Percentiles rank a stretch among this genome's conserved stretches.
These are phyloP conservation scores for Caranx melampygus DNA, from an alignment of 2,113 vertebrate genomes.

Conservation along the genomic window DNA sequence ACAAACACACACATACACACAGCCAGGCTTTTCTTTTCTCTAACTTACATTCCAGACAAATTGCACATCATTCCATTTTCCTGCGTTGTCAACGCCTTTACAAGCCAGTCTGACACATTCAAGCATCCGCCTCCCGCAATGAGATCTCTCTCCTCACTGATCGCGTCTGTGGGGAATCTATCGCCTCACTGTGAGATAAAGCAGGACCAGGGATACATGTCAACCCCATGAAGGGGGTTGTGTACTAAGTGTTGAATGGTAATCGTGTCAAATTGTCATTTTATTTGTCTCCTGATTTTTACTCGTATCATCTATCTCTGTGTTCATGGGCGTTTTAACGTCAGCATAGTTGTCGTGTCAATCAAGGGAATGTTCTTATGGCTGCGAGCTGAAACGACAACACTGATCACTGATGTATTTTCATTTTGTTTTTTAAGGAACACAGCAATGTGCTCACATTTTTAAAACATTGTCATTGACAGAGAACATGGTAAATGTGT, in stretches of 20 bases:
- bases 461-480: not conserved
- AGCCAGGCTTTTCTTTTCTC: constrained; percentile 12
- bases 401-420: not conserved
- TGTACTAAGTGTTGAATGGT: constrained; percentile 9
- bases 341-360: not conserved
- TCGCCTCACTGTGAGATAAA: constrained; percentile 20
- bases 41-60: constrained; percentile 67
- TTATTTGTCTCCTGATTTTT: not conserved
- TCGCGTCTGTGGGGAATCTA: not conserved
- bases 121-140: constrained; percentile 14
- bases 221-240: not conserved
- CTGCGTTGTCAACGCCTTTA: constrained; percentile 34
- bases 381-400: constrained; percentile 2
- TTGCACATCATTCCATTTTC: constrained; percentile 64
- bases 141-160: not conserved
- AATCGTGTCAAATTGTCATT: not conserved
- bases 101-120: constrained; percentile 42
- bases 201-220: constrained; percentile 38
- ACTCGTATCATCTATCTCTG: not conserved
- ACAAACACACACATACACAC: not conserved
- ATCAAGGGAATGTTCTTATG: not conserved
- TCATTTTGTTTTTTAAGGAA: constrained; percentile 8
- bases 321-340: constrained; percentile 3
- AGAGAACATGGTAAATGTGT: constrained; percentile 11
- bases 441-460: not conserved